Evolutionary conservation across 2,113 vertebrate genomes (phyloP).

Genomic region (Grallaria varia): DNA sequence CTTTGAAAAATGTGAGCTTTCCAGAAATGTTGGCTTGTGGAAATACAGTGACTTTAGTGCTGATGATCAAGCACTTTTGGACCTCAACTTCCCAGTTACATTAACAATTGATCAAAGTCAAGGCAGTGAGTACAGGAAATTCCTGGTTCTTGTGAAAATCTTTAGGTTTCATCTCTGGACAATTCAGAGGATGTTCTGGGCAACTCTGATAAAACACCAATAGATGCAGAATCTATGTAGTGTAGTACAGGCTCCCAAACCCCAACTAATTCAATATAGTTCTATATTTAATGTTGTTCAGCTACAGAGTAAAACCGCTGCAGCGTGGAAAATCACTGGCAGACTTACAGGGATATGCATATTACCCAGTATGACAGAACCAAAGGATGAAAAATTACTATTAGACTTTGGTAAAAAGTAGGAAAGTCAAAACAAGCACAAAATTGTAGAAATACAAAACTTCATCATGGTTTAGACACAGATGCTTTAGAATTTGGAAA

Average conservation of each 20-base stretch:
- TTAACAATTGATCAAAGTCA: conserved; percentile 17
- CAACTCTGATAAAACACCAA: not conserved
- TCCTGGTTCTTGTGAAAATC: not conserved
- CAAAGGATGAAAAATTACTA: conserved; percentile 36
- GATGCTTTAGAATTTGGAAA: conserved; percentile 35
- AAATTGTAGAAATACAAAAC: not conserved
- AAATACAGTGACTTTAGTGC: not conserved
- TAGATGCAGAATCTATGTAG: not conserved
- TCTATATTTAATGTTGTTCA: conserved; percentile 31
- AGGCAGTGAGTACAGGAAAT: not conserved
- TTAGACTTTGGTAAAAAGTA: not conserved
- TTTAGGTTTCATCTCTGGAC: not conserved
- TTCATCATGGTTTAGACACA: not conserved
- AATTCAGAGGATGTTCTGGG: not conserved
- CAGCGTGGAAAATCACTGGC: conserved; percentile 39
- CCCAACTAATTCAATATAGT: not conserved
- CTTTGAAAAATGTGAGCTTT: conserved; percentile 2
- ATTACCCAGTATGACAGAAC: conserved; percentile 15
- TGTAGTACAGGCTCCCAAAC: not conserved
- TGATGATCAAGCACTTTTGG: not conserved
- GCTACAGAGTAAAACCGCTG: conserved; percentile 7
- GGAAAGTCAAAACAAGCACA: conserved; percentile 1
- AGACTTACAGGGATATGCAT: conserved; percentile 35
- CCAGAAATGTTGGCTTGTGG: not conserved
- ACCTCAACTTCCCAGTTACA: not conserved